A percentile compares a stretch with the other conserved stretches of the same genome.
Evolutionary conservation across 2,113 vertebrate species (phyloP).

Genomic region (Myanophis thanlyinensis): DNA sequence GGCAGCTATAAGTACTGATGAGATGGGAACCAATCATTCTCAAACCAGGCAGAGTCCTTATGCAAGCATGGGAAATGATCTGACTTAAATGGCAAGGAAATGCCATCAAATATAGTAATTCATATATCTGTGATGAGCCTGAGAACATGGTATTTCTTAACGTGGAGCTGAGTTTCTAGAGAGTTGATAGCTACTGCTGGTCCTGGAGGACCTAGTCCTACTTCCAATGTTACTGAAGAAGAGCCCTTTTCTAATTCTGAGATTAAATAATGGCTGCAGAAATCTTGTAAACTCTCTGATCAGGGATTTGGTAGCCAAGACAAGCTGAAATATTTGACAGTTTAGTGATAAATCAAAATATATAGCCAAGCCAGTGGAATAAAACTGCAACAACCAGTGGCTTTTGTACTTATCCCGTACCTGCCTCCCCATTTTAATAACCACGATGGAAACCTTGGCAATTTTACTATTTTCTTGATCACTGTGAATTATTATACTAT

Average conservation of each 20-base stretch:
- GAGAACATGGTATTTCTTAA: neutral
- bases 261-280: neutral
- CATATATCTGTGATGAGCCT: neutral
- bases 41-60: neutral
- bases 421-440: neutral
- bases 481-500: no score
- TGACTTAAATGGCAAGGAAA: neutral
- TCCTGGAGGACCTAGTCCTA: neutral
- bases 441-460: neutral
- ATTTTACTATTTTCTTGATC: neutral
- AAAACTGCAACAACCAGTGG: neutral
- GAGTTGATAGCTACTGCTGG: neutral
- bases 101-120: neutral
- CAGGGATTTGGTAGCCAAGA: neutral
- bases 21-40: neutral
- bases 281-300: neutral
- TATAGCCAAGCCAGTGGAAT: neutral
- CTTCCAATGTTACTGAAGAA: neutral
- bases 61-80: neutral
- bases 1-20: neutral
- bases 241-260: neutral
- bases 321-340: neutral
- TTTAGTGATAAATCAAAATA: neutral
- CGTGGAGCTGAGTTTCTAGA: neutral
- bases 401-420: neutral